Evolutionary conservation across 2,888 invertebrate species (phyloP).

Genomic region (Hyposoter dolosus): DNA sequence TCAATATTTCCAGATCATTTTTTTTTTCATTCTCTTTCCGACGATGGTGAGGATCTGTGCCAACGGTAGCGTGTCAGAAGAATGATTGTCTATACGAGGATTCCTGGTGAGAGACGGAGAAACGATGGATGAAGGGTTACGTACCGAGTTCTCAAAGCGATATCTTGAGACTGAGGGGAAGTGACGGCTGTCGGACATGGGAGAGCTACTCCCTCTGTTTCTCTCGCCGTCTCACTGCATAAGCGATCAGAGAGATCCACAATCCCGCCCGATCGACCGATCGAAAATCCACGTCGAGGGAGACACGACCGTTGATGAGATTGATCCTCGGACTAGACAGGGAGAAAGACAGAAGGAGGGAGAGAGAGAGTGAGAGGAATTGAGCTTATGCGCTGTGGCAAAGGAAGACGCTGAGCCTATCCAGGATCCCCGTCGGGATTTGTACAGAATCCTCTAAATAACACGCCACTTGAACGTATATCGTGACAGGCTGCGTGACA

Average conservation of each 20-base stretch:
- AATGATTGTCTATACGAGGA: constrained; percentile 26
- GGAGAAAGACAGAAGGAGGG: constrained; percentile 9
- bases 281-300: constrained; percentile 76
- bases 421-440: constrained; percentile 70
- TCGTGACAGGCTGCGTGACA: constrained; percentile 75
- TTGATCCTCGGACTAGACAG: constrained; percentile 73
- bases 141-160: constrained; percentile 68
- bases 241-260: constrained; percentile 38
- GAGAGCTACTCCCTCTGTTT: constrained; percentile 65
- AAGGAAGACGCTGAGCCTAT: constrained; percentile 62
- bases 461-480: constrained; percentile 75
- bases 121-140: constrained; percentile 15
- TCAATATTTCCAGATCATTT: background rate
- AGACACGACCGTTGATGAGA: constrained; percentile 79
- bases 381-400: background rate
- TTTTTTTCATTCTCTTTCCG: background rate
- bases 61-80: constrained; percentile 41
- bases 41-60: constrained; percentile 15
- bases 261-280: constrained; percentile 74
- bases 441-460: constrained; percentile 75
- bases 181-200: constrained; percentile 72
- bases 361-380: background rate
- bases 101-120: constrained; percentile 24
- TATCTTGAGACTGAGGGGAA: constrained; percentile 61
- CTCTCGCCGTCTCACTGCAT: constrained; percentile 48